These are phyloP conservation scores for Sebastes matsubarae DNA, from an alignment of 2,797 vertebrate species.

Conservation along the genomic window DNA sequence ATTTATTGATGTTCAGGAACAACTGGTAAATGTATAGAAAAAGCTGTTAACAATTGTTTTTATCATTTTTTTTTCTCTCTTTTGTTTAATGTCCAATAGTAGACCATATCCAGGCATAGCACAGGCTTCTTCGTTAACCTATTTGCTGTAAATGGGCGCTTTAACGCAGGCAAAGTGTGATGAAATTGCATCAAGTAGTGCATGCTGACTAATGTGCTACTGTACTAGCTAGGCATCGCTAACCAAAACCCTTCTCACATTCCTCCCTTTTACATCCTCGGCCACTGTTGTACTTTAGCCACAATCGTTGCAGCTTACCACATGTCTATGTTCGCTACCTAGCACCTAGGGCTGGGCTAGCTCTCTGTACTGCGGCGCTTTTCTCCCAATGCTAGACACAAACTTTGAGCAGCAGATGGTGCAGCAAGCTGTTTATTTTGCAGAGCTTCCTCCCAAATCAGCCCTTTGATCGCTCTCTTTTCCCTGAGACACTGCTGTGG, in stretches of 20 bases:
- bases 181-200: slow-evolving; percentile 61
- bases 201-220: slow-evolving; percentile 71
- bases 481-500: slow-evolving; percentile 13
- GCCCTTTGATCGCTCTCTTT: background rate
- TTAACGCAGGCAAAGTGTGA: slow-evolving; percentile 50
- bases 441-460: slow-evolving; percentile 20
- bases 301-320: slow-evolving; percentile 23
- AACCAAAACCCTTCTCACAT: slow-evolving; percentile 62
- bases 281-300: slow-evolving; percentile 35
- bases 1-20: slow-evolving; percentile 87
- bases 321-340: slow-evolving; percentile 11
- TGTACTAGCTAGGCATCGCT: slow-evolving; percentile 57
- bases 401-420: slow-evolving; percentile 60
- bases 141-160: slow-evolving; percentile 76
- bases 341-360: background rate
- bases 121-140: slow-evolving; percentile 44
- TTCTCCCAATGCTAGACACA: slow-evolving; percentile 25
- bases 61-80: slow-evolving; percentile 18
- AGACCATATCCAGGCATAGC: slow-evolving; percentile 60
- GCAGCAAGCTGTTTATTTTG: slow-evolving; percentile 53
- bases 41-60: slow-evolving; percentile 69
- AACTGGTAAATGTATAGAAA: slow-evolving; percentile 81
- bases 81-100: slow-evolving; percentile 55
- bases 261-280: slow-evolving; percentile 46
- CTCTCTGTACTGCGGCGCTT: slow-evolving; percentile 28